Percentiles rank a stretch among this genome's conserved stretches.
Conservation (phyloP, 1,140 invertebrate genomes). For the Pogonomyrmex barbatus region DNA sequence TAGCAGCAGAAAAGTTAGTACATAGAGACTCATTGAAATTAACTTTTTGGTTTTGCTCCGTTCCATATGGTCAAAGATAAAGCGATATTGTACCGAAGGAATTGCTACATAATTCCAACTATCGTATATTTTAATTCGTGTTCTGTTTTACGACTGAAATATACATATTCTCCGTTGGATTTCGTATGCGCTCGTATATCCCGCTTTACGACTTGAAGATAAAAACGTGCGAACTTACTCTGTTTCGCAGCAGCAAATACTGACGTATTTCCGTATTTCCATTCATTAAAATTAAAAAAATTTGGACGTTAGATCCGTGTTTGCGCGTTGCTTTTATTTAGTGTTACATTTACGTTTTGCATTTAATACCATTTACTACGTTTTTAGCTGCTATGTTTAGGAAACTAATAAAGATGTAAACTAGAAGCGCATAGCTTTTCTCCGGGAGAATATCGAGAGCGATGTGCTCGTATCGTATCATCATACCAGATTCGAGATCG, state of each 20-base stretch:
- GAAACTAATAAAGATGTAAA: not conserved
- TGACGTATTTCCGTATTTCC: not conserved
- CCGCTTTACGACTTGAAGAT: not conserved
- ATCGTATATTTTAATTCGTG: slow-evolving; percentile 8
- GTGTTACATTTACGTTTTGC: not conserved
- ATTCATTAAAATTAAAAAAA: not conserved
- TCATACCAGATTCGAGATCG: not conserved
- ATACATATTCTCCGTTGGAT: not conserved
- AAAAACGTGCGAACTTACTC: not conserved
- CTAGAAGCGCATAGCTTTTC: not conserved
- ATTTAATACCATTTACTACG: not conserved
- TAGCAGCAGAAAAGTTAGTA: not conserved
- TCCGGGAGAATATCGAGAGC: not conserved
- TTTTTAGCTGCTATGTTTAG: not conserved
- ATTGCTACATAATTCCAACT: slow-evolving; percentile 7
- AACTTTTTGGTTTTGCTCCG: not conserved
- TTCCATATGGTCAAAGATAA: not conserved
- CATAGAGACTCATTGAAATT: not conserved
- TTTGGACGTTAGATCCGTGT: not conserved
- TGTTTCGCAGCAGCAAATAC: not conserved
- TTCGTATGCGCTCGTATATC: not conserved
- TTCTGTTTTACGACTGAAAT: not conserved
- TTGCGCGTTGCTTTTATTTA: not conserved
- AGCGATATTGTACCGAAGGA: not conserved
- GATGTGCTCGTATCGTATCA: not conserved